Percentiles rank a stretch among this genome's conserved stretches.
These are phyloP conservation scores for Prunella himalayana DNA, from an alignment of 2,113 vertebrate species.

Conservation along the genomic window DNA sequence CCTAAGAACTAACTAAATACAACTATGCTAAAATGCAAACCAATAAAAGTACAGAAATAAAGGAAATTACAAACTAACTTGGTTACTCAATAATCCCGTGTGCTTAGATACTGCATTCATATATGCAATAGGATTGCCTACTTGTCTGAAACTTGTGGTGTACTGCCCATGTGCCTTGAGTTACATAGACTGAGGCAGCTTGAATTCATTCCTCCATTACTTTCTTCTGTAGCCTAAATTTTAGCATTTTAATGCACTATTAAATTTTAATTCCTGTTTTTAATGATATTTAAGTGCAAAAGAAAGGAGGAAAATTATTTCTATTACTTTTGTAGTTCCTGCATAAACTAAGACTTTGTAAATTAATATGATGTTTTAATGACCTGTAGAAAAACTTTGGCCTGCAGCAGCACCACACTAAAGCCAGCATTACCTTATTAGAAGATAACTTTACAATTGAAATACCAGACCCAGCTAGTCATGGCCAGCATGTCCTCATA, in stretches of 20 bases:
- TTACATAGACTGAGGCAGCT: constrained; percentile 32
- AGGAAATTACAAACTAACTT: constrained; percentile 19
- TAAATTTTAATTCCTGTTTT: constrained; percentile 60
- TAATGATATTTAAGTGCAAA: constrained; percentile 18
- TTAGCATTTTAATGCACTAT: constrained; percentile 54
- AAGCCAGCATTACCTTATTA: neutral
- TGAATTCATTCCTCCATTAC: constrained; percentile 52
- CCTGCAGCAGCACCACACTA: neutral
- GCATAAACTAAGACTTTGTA: neutral
- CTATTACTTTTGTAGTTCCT: neutral
- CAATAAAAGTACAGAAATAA: constrained; percentile 26
- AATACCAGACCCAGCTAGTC: neutral
- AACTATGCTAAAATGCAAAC: neutral
- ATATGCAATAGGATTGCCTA: neutral
- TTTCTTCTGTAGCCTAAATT: constrained; percentile 44
- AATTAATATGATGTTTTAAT: neutral
- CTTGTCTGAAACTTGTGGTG: neutral
- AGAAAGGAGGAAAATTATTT: neutral
- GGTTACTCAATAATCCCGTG: neutral
- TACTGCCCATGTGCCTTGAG: neutral
- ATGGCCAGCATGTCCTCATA: neutral
- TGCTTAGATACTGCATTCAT: neutral
- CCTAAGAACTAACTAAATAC: constrained; percentile 21
- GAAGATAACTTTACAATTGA: neutral
- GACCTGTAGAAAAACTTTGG: neutral